Evolutionary conservation across 1,140 invertebrate species (phyloP).

Genomic region (Drosophila ironensis): DNA sequence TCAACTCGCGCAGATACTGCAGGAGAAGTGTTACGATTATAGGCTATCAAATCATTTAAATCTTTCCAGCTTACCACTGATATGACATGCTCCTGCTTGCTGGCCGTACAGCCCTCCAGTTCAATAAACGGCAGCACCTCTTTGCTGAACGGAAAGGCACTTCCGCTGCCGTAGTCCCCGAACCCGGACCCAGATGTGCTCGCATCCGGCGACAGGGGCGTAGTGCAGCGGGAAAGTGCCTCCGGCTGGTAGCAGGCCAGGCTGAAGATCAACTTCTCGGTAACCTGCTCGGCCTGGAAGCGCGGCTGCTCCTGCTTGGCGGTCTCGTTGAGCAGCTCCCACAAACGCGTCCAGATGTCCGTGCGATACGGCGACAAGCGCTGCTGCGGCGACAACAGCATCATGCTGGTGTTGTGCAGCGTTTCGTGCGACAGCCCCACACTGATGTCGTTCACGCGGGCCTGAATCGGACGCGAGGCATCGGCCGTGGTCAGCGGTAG

Average conservation of each 20-base stretch:
- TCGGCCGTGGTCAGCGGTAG: slow-evolving; percentile 87
- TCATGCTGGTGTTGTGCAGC: slow-evolving; percentile 90
- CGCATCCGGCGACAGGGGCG: slow-evolving; percentile 89
- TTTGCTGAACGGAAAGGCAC: slow-evolving; percentile 81
- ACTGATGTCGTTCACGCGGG: slow-evolving; percentile 66
- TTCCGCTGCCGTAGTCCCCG: slow-evolving; percentile 81
- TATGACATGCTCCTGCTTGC: slow-evolving; percentile 92
- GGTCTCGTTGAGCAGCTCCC: slow-evolving; percentile 86
- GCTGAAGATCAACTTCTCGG: slow-evolving; percentile 89
- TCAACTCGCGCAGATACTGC: slow-evolving; percentile 90
- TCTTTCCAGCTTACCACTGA: slow-evolving; percentile 86
- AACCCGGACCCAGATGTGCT: slow-evolving; percentile 81
- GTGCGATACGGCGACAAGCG: slow-evolving; percentile 89
- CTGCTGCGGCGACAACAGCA: slow-evolving; percentile 91
- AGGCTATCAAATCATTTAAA: not conserved
- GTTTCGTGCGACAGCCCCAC: slow-evolving; percentile 85
- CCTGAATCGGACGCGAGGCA: slow-evolving; percentile 71
- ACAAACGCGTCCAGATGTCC: slow-evolving; percentile 91
- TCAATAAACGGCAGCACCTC: slow-evolving; percentile 89
- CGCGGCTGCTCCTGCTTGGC: slow-evolving; percentile 84
- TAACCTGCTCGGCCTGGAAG: slow-evolving; percentile 87
- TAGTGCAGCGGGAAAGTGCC: slow-evolving; percentile 90
- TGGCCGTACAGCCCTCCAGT: slow-evolving; percentile 92
- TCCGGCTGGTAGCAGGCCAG: slow-evolving; percentile 92
- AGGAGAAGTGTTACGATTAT: not conserved